Base-by-base conservation (phyloP, 2,888 invertebrate species). In the Euphydryas editha region DNA sequence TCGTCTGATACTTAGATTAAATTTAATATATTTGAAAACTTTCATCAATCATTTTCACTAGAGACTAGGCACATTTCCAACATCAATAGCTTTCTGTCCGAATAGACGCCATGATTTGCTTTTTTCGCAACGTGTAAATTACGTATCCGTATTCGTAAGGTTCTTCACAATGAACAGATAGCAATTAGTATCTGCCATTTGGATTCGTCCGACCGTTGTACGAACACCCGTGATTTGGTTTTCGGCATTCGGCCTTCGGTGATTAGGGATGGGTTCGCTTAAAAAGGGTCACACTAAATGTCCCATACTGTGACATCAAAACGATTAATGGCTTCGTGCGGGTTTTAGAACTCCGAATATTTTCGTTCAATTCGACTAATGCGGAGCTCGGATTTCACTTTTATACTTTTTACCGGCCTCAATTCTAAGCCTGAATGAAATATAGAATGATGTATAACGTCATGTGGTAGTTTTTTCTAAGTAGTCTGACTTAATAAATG, bases 281-380 rank as follows among this genome's bases (percentile, higher is more conserved):
- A 88, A 91, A 91, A 91, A 91, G 90, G 90, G 91, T 91, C 89
- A 87, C 88, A 90, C 90, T 90, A 90, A 92, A 91, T 89, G 90
- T 91, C 89, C 90, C 89, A 87, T 90, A 90, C 90, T 85, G 90
- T 85, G 90, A 90, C 90, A 91, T 88, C 89, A 82, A 86, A 89
- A 89, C 90, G 91, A 92, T 92, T 90, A 90, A 92, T 92, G 90
- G 85, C 83, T 79, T 80, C 80, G 82, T 81, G 83, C 74, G 81
- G 85, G 85, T 82, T 85, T 85, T 72, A 79, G 84, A 84, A 81
- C 80, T 81, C 77, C 78, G 85, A 86, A 89, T 87, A 89, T 88
- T 88, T 88, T 88, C 84, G 81, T 84, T 82, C 85, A 85, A 89
- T 86, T 83, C 85, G 71, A 75, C 81, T 87, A 87, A 88, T 87